Percentiles rank a stretch among this genome's conserved stretches.
Evolutionary conservation across 2,888 invertebrate genomes (phyloP).

Genomic region (Harpalus rubripes): DNA sequence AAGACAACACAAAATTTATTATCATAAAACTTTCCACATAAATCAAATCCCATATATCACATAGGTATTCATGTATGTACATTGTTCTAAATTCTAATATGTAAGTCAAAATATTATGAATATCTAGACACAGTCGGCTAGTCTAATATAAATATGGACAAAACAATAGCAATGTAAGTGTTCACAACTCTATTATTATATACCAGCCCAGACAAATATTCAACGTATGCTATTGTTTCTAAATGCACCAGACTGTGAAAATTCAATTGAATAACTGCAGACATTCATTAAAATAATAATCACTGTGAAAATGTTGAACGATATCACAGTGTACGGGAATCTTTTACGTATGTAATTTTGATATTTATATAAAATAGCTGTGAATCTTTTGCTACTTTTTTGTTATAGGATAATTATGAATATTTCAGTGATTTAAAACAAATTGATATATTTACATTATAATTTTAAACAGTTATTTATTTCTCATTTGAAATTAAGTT

Average conservation of each 20-base stretch:
- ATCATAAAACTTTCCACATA: not conserved
- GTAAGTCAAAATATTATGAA: constrained; percentile 28
- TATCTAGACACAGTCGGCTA: not conserved
- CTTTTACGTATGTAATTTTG: too few species aligned
- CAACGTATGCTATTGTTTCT: not conserved
- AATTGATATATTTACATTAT: too few species aligned
- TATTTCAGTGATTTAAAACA: too few species aligned
- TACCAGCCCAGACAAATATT: not conserved
- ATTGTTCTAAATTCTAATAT: not conserved
- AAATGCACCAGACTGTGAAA: not conserved
- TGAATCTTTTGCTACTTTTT: too few species aligned
- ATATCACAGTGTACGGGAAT: not conserved
- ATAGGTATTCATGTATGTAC: not conserved
- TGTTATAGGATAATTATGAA: too few species aligned
- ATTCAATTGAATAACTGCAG: not conserved
- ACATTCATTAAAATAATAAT: constrained; percentile 38
- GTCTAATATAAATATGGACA: constrained; percentile 18
- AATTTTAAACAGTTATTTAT: too few species aligned
- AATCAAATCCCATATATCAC: not conserved
- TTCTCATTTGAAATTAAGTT: too few species aligned
- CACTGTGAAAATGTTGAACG: constrained; percentile 4
- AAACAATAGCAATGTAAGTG: constrained; percentile 18
- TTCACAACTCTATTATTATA: constrained; percentile 16
- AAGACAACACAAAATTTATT: not conserved
- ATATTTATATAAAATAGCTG: too few species aligned